These are phyloP conservation scores for Caiman crocodilus DNA, from an alignment of 2,797 vertebrate species.

Conservation along the genomic window DNA sequence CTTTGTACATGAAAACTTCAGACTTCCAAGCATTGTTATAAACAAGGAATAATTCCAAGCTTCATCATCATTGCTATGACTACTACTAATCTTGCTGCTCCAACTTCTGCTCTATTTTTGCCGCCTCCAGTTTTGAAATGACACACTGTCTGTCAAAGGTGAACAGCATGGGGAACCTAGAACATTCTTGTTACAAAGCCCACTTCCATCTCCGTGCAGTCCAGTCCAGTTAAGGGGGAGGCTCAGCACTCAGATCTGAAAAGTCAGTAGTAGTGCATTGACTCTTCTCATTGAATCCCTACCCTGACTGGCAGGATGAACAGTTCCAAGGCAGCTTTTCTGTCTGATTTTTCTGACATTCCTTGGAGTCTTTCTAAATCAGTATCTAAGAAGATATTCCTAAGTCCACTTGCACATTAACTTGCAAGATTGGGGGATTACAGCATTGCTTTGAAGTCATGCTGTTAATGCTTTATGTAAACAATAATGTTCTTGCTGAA, in stretches of 20 bases:
- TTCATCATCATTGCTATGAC: constrained; percentile 16
- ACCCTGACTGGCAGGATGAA: neutral
- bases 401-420: neutral
- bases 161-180: neutral
- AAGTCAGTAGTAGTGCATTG: accelerated
- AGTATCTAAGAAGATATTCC: neutral
- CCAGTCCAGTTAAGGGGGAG: neutral
- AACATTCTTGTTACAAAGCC: neutral
- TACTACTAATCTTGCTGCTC: constrained; percentile 18
- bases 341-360: neutral
- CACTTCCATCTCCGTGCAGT: neutral
- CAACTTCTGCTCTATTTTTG: neutral
- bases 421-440: neutral
- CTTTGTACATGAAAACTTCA: constrained; percentile 29
- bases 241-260: neutral
- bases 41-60: constrained; percentile 5
- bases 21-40: constrained; percentile 14
- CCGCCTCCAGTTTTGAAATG: neutral
- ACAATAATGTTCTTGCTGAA: neutral
- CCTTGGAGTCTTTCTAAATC: neutral
- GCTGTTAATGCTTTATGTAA: neutral
- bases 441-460: neutral
- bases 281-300: neutral
- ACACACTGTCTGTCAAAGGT: neutral
- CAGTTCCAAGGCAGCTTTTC: neutral